Evolutionary conservation across 2,888 invertebrate species (phyloP).

Genomic region (Drosophila eohydei): DNA sequence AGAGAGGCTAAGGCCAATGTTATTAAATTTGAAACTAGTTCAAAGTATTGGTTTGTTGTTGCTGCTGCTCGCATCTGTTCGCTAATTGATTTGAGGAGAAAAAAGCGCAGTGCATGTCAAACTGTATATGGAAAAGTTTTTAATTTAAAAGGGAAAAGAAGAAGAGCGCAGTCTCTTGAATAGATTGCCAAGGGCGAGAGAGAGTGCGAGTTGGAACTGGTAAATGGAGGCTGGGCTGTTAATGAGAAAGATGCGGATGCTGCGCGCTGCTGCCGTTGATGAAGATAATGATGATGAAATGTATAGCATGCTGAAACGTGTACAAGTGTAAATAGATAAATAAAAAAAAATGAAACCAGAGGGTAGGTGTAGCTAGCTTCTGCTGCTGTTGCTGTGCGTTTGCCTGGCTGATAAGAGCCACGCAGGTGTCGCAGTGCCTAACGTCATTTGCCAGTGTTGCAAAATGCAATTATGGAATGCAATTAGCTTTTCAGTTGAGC

Average conservation of each 20-base stretch:
- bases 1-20: constrained; percentile 30
- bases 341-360: constrained; percentile 12
- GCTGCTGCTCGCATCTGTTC: constrained; percentile 47
- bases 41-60: constrained; percentile 57
- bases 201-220: constrained; percentile 12
- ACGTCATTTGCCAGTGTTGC: constrained; percentile 54
- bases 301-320: constrained; percentile 70
- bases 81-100: constrained; percentile 62
- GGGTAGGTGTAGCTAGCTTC: not conserved
- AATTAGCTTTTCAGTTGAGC: constrained; percentile 54
- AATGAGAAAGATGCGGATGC: constrained; percentile 47
- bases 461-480: constrained; percentile 76
- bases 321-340: constrained; percentile 81
- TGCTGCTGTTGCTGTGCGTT: constrained; percentile 3
- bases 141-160: constrained; percentile 48
- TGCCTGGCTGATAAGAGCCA: not conserved
- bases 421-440: constrained; percentile 31
- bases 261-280: constrained; percentile 36
- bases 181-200: constrained; percentile 4
- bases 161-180: not conserved
- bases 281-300: constrained; percentile 49
- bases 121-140: constrained; percentile 73
- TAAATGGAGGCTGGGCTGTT: constrained; percentile 14
- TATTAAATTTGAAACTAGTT: constrained; percentile 67
- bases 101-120: constrained; percentile 50